Conservation (phyloP, 2,797 vertebrate genomes). For the Toxotes lorentzi region DNA sequence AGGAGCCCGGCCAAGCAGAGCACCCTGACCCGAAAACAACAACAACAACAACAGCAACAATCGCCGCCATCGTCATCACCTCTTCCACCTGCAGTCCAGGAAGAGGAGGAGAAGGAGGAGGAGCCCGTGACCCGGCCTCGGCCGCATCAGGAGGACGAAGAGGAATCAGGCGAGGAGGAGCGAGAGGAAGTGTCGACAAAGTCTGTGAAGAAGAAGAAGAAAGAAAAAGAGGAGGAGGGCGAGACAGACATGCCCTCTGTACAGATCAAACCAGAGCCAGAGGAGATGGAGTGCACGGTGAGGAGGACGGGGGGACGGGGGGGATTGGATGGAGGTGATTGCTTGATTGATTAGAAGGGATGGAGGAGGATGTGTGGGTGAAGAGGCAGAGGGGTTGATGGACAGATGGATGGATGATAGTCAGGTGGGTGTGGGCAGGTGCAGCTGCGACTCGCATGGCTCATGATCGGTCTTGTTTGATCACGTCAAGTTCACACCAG, state of each 20-base stretch:
- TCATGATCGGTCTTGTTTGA: neutral
- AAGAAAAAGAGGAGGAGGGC: constrained; percentile 52
- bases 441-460: neutral
- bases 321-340: neutral
- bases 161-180: constrained; percentile 72
- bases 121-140: constrained; percentile 54
- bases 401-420: neutral
- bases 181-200: constrained; percentile 64
- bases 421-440: constrained; percentile 16
- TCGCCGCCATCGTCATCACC: neutral
- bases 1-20: constrained; percentile 71
- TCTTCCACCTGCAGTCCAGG: constrained; percentile 15
- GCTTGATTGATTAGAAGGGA: constrained; percentile 35
- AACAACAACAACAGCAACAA: constrained; percentile 21
- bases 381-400: neutral
- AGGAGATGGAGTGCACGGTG: constrained; percentile 87
- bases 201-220: constrained; percentile 57
- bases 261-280: constrained; percentile 87
- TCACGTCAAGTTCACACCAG: neutral
- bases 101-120: constrained; percentile 58
- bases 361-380: neutral
- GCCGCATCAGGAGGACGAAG: constrained; percentile 41
- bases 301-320: constrained; percentile 43
- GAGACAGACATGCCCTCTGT: constrained; percentile 82
- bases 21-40: constrained; percentile 48